phyloP scores from a whole-genome alignment of 2,888 invertebrate species.

The Campoplex capitator region DNA sequence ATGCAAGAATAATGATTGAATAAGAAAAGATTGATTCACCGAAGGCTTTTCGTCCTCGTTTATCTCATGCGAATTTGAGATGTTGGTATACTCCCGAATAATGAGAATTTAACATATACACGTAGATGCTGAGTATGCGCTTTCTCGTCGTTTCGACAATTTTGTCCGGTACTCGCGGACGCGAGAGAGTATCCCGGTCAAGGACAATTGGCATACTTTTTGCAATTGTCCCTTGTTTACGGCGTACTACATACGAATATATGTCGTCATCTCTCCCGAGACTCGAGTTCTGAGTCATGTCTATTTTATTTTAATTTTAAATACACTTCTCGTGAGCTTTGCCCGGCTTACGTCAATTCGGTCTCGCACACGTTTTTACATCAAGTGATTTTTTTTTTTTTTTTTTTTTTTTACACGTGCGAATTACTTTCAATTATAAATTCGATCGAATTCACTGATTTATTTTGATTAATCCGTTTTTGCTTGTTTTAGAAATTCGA shows the following conservation, averaged over 20 bases:
- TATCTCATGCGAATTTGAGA: constrained; percentile 13
- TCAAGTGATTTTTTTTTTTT: no score
- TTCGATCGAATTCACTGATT: background rate
- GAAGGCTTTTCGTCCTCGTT: background rate
- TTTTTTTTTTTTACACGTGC: background rate
- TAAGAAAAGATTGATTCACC: background rate
- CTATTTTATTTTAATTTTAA: background rate
- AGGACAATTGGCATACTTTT: constrained; percentile 71
- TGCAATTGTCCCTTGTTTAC: constrained; percentile 71
- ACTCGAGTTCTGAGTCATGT: constrained; percentile 52
- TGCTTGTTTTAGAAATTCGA: no score
- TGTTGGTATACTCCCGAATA: constrained; percentile 12
- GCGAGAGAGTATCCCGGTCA: constrained; percentile 65
- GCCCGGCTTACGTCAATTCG: background rate
- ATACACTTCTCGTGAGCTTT: constrained; percentile 7
- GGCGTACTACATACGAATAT: constrained; percentile 53
- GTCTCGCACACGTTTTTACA: background rate
- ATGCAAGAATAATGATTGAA: background rate
- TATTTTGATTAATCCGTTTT: no score
- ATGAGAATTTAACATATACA: background rate
- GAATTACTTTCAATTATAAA: background rate
- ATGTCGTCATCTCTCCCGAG: constrained; percentile 63
- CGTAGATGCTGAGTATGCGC: constrained; percentile 10
- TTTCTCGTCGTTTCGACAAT: constrained; percentile 60
- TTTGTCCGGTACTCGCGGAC: constrained; percentile 46